A percentile compares a stretch with the other conserved stretches of the same genome.
These are phyloP conservation scores for Ormyrus nitidulus DNA, from an alignment of 2,888 invertebrate species.

Conservation along the genomic window DNA sequence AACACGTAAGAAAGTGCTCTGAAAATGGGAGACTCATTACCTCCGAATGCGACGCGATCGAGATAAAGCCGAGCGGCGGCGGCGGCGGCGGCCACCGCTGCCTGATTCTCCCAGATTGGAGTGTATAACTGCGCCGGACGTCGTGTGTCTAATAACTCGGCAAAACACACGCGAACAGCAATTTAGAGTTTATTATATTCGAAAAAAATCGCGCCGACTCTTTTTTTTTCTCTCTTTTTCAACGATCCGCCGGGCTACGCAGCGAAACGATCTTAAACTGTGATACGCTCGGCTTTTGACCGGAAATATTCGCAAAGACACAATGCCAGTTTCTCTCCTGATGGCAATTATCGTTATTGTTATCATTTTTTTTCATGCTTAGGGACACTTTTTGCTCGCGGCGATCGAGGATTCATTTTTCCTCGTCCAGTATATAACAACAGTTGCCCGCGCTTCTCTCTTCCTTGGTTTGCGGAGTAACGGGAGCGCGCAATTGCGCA, in stretches of 20 bases:
- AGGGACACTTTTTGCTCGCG: background rate
- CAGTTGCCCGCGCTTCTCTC: no score
- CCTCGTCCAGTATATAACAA: no score
- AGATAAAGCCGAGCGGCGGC: slow-evolving; percentile 42
- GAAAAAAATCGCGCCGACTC: slow-evolving; percentile 6
- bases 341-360: no score
- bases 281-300: background rate
- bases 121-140: background rate
- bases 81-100: slow-evolving; percentile 7
- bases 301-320: slow-evolving; percentile 18
- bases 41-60: slow-evolving; percentile 52
- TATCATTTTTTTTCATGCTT: background rate
- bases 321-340: background rate
- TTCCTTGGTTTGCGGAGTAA: background rate
- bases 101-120: slow-evolving; percentile 32
- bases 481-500: slow-evolving; percentile 20
- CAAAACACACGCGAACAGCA: slow-evolving; percentile 27
- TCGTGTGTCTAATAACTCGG: slow-evolving; percentile 31
- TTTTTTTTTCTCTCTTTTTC: background rate
- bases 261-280: background rate
- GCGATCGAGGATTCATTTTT: background rate
- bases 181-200: slow-evolving; percentile 34
- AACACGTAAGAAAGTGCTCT: slow-evolving; percentile 37
- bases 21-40: slow-evolving; percentile 58
- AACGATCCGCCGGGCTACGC: background rate